phyloP scores from a whole-genome alignment of 2,888 invertebrate genomes.

The Tetrapedia diversipes region DNA sequence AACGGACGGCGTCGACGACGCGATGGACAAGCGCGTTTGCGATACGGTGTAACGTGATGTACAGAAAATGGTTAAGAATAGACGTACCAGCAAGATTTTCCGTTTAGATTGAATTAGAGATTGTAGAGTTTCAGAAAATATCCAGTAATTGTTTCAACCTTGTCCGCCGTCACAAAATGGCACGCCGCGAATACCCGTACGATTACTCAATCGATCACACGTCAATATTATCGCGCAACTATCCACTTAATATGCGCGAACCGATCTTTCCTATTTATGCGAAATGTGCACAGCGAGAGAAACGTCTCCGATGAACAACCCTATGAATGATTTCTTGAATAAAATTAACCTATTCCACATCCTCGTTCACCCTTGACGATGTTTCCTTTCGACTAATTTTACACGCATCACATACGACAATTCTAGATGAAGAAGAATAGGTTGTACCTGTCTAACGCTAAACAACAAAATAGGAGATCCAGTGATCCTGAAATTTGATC shows the following conservation, averaged over 20 bases:
- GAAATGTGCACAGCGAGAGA: background rate
- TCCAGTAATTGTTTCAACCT: constrained; percentile 27
- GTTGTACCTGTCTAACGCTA: background rate
- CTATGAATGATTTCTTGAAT: constrained; percentile 11
- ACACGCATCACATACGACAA: constrained; percentile 2
- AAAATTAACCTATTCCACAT: background rate
- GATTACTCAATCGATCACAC: constrained; percentile 2
- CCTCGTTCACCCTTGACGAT: background rate
- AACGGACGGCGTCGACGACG: no score
- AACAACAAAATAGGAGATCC: background rate
- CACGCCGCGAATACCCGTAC: background rate
- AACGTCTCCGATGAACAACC: background rate
- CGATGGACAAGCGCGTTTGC: background rate
- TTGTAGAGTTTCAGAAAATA: background rate
- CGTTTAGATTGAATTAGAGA: no score
- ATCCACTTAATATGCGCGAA: constrained; percentile 10
- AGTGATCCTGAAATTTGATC: no score
- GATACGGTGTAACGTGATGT: no score
- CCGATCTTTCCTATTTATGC: constrained; percentile 15
- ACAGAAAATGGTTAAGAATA: no score
- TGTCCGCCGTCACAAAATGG: constrained; percentile 2
- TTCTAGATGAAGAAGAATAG: background rate
- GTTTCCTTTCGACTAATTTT: background rate
- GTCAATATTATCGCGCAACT: constrained; percentile 21
- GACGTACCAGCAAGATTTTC: no score